These are phyloP conservation scores for Galerucella calmariensis DNA, from an alignment of 2,888 invertebrate genomes.

Conservation along the genomic window DNA sequence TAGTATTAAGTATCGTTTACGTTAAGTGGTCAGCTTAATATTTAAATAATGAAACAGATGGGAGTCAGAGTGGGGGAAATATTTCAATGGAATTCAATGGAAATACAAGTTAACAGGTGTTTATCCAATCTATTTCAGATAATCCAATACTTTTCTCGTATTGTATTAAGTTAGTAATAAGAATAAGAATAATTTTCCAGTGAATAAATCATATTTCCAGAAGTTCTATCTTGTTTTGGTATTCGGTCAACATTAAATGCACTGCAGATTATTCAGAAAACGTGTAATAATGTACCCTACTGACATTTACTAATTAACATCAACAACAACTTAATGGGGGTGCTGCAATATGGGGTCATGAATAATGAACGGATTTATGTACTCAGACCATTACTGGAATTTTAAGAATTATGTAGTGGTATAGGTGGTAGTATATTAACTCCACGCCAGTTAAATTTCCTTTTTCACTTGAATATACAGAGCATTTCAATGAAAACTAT, in stretches of 20 bases:
- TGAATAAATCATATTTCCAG: neutral
- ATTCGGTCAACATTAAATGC: neutral
- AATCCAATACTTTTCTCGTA: no score
- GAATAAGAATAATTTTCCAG: neutral
- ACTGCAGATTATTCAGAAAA: neutral
- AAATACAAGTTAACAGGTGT: no score
- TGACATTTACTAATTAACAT: slow-evolving; percentile 1
- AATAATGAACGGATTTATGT: neutral
- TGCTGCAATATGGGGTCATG: neutral
- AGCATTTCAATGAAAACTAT: no score
- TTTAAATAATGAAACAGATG: no score
- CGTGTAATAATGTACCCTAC: neutral
- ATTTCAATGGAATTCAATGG: no score
- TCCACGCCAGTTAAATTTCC: no score
- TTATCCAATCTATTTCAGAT: no score
- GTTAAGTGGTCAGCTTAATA: no score
- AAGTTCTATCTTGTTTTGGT: neutral
- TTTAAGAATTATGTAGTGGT: neutral
- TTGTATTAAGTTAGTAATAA: no score
- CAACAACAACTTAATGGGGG: neutral
- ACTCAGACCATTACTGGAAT: neutral
- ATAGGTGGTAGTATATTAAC: neutral
- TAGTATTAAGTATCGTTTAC: no score
- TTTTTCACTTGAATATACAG: no score
- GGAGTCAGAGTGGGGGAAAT: no score